Evolutionary conservation across 2,113 vertebrate species (phyloP).

Genomic region (Catagonus wagneri): DNA sequence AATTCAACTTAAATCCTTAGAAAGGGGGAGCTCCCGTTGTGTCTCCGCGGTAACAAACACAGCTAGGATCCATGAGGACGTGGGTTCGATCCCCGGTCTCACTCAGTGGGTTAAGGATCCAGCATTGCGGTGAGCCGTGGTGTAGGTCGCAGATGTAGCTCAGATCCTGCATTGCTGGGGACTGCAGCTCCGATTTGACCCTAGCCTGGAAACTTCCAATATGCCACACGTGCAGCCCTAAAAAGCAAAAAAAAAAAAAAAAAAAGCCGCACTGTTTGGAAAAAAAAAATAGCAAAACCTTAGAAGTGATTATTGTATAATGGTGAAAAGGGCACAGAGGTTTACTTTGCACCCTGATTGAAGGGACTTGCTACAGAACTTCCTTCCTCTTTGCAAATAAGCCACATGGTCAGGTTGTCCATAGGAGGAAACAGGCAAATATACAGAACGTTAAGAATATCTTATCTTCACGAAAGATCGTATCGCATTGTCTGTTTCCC

Average conservation of each 20-base stretch:
- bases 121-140: too few species aligned
- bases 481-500: background rate
- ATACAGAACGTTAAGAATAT: accelerated
- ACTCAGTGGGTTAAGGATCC: too few species aligned
- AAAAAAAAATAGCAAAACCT: background rate
- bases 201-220: too few species aligned
- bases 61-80: too few species aligned
- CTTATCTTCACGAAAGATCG: background rate
- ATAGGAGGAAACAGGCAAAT: background rate
- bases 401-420: background rate
- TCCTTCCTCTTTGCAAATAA: background rate
- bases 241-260: too few species aligned
- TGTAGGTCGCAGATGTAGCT: too few species aligned
- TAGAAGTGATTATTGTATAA: background rate
- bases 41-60: too few species aligned
- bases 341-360: background rate
- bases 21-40: background rate
- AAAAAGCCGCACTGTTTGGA: too few species aligned
- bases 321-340: background rate
- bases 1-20: background rate
- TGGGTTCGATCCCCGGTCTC: too few species aligned
- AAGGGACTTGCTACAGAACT: background rate
- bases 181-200: too few species aligned
- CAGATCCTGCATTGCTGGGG: too few species aligned
- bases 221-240: too few species aligned